Conservation (phyloP, 2,888 invertebrate genomes). For the Marasmarcha lunaedactyla region DNA sequence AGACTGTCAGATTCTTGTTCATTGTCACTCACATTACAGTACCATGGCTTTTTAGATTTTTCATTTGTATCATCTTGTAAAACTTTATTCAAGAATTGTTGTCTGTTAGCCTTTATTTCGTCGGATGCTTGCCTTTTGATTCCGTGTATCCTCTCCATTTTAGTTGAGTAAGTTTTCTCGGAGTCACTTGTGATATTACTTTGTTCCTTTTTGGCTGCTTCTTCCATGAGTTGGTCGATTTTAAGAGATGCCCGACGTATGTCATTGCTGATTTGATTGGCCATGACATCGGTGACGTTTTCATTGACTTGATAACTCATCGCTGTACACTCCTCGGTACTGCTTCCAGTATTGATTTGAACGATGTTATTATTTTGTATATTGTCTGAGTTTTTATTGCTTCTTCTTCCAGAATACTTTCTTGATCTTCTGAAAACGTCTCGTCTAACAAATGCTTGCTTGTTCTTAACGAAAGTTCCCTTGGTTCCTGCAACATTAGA, state of each 20-base stretch:
- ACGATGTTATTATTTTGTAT: conserved; percentile 42
- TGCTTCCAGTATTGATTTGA: conserved; percentile 50
- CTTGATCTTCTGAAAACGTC: conserved; percentile 63
- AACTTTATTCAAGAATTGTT: conserved; percentile 53
- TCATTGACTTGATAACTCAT: conserved; percentile 66
- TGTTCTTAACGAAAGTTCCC: conserved; percentile 71
- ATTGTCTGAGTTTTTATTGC: conserved; percentile 42
- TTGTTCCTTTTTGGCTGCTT: conserved; percentile 45
- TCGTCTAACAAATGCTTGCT: conserved; percentile 62
- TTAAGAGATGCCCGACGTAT: conserved; percentile 67
- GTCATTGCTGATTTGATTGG: conserved; percentile 67
- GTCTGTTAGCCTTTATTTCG: conserved; percentile 59
- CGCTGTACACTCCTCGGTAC: conserved; percentile 56
- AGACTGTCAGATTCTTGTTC: conserved; percentile 55
- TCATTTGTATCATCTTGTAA: conserved; percentile 37
- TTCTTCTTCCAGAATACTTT: conserved; percentile 61
- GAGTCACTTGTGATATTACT: conserved; percentile 43
- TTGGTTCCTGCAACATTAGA: conserved; percentile 47
- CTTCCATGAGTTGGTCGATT: conserved; percentile 66
- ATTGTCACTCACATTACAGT: conserved; percentile 62
- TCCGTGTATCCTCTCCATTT: conserved; percentile 70
- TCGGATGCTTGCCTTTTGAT: conserved; percentile 61
- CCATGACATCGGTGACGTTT: conserved; percentile 66
- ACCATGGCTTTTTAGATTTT: conserved; percentile 56
- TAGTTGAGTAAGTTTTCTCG: conserved; percentile 62